Percentiles rank a stretch among this genome's conserved stretches.
These are phyloP conservation scores for Tetranychus cinnabarinus DNA, from an alignment of 1,140 invertebrate genomes.

Conservation along the genomic window DNA sequence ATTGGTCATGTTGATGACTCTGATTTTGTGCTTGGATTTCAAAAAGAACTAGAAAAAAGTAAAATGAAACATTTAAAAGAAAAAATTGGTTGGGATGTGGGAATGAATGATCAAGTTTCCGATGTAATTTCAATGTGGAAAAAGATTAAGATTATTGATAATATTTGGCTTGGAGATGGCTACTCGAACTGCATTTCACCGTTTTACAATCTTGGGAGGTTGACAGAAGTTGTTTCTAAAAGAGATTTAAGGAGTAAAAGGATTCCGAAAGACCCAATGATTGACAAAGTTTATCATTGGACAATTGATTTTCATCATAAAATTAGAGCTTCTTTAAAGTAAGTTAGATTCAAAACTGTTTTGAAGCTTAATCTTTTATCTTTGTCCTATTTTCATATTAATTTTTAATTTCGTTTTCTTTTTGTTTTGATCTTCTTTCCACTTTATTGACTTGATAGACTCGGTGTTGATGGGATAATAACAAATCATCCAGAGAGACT, in stretches of 20 bases:
- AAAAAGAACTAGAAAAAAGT: constrained; percentile 5
- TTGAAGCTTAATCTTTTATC: neutral
- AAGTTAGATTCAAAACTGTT: neutral
- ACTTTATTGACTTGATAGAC: neutral
- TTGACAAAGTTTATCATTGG: constrained; percentile 16
- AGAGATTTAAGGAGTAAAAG: constrained; percentile 4
- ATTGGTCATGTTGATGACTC: constrained; percentile 10
- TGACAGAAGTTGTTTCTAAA: neutral
- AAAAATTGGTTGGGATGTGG: constrained; percentile 12
- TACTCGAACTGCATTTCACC: constrained; percentile 14
- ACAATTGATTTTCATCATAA: constrained; percentile 13
- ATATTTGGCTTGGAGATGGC: constrained; percentile 17
- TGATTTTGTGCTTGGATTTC: constrained; percentile 8
- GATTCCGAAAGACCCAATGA: neutral
- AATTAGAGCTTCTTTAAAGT: constrained; percentile 9
- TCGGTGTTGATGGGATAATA: constrained; percentile 13
- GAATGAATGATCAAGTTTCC: constrained; percentile 9
- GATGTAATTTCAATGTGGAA: constrained; percentile 11
- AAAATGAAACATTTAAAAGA: neutral
- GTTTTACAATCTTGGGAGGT: constrained; percentile 8
- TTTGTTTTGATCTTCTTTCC: no score
- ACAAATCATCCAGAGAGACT: constrained; percentile 14
- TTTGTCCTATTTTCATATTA: neutral
- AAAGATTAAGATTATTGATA: neutral
- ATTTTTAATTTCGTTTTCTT: no score